phyloP scores from a whole-genome alignment of 1,140 invertebrate genomes.

The Pachyrhynchus sulphureomaculatus region DNA sequence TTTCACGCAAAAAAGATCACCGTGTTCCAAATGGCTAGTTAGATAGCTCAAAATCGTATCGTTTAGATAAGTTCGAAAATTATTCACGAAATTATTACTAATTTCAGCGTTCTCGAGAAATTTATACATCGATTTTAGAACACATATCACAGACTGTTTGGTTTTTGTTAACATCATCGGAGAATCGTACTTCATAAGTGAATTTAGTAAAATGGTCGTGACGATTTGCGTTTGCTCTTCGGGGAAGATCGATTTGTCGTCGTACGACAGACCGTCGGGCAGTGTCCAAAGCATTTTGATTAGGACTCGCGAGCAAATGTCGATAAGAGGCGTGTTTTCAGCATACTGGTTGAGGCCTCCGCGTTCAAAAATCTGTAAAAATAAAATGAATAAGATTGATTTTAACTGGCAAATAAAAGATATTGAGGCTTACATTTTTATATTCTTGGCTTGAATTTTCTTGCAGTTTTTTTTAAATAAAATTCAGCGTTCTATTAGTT shows the following conservation, averaged over 20 bases:
- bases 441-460: too few species aligned
- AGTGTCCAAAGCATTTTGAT: slow-evolving; percentile 42
- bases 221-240: slow-evolving; percentile 44
- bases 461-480: too few species aligned
- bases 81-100: slow-evolving; percentile 32
- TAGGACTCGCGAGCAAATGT: slow-evolving; percentile 29
- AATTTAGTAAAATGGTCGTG: slow-evolving; percentile 37
- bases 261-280: slow-evolving; percentile 40
- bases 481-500: too few species aligned
- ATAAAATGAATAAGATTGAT: neutral
- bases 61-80: slow-evolving; percentile 35
- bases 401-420: too few species aligned
- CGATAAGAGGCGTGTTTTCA: slow-evolving; percentile 38
- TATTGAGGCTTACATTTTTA: too few species aligned
- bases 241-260: slow-evolving; percentile 42
- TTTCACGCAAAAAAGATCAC: slow-evolving; percentile 34
- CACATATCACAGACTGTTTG: slow-evolving; percentile 41
- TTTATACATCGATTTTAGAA: slow-evolving; percentile 35
- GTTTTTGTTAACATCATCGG: slow-evolving; percentile 37
- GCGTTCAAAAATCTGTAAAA: slow-evolving; percentile 39
- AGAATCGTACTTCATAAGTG: slow-evolving; percentile 32
- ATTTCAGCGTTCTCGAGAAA: slow-evolving; percentile 37
- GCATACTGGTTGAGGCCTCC: slow-evolving; percentile 40
- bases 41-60: slow-evolving; percentile 36
- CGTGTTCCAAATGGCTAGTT: slow-evolving; percentile 29